A percentile compares a stretch with the other conserved stretches of the same genome.
Evolutionary conservation across 2,888 invertebrate species (phyloP).

Genomic region (Erannis defoliaria): DNA sequence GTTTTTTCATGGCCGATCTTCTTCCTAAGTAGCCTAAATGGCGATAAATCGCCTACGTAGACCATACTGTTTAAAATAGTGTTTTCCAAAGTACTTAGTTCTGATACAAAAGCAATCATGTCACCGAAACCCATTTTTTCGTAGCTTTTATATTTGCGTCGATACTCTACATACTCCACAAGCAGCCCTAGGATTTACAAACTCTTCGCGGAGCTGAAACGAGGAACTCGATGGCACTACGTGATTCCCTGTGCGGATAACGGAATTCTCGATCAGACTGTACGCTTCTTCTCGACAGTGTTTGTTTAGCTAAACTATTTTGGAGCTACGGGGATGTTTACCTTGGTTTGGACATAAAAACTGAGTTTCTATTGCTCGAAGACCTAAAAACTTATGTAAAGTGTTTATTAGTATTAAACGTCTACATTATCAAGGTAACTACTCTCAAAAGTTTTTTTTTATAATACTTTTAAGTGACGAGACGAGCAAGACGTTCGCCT

Average conservation of each 20-base stretch:
- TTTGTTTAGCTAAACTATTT: conserved; percentile 63
- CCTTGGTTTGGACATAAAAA: not conserved
- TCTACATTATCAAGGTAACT: too few relatives aligned
- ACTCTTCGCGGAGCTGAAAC: conserved; percentile 65
- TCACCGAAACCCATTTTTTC: not conserved
- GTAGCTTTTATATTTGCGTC: not conserved
- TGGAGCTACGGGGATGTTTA: conserved; percentile 31
- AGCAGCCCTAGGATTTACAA: conserved; percentile 43
- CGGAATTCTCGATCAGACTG: conserved; percentile 79
- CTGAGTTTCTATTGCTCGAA: not conserved
- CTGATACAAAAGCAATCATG: not conserved
- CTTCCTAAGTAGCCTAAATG: too few relatives aligned
- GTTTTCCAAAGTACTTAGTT: not conserved
- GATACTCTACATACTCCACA: not conserved
- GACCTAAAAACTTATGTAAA: too few relatives aligned
- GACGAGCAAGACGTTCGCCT: too few relatives aligned
- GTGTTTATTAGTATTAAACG: too few relatives aligned
- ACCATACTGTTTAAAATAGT: too few relatives aligned
- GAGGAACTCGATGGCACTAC: conserved; percentile 64
- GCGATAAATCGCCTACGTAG: too few relatives aligned
- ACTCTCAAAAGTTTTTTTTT: too few relatives aligned
- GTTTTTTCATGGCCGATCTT: too few relatives aligned
- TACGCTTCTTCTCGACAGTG: conserved; percentile 64
- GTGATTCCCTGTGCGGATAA: conserved; percentile 80
- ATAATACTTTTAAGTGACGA: too few relatives aligned